Evolutionary conservation across 2,113 vertebrate species (phyloP), one percentile per base, ranked within the genome.

Genomic region (Micromys minutus): DNA sequence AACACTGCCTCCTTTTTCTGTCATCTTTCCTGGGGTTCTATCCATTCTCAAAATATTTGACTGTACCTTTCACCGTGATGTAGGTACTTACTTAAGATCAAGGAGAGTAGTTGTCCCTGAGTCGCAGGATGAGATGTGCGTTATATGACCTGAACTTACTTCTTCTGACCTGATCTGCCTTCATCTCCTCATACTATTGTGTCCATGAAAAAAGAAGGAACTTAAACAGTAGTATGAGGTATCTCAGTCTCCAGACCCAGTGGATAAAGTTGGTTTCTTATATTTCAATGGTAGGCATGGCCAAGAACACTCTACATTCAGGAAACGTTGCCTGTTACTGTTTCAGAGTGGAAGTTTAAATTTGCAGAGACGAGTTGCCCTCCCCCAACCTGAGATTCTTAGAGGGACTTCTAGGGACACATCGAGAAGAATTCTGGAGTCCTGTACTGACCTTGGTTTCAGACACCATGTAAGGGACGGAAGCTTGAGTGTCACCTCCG

Each of bases 81-180:
- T 81, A 93, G 69, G 59, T 76, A 34, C 95, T 96, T 96, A 86
- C 89, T 93, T 88, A 86, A 91, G 77, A 94, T 80, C 77, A 95
- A 89, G 96, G 89, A 87, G 36, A 89, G 12, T 71, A 63, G 81
- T 93, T 94, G 90, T 84, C 57, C 91, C 85, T 90, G 77, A 96
- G 59, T 95, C 7, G n/a, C 96, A 31, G 24, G 86, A 10, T 87
- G 74, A 93, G 57, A 65, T 95, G 74, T 80, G 42, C 61, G 95
- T 95, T 93, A 87, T 91, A 26, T 87, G 31, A 84, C 94, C 94
- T 89, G 52, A 71, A 50, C 36, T 84, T 91, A 76, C 36, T 89
- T 21, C 61, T 83, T 57, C 80, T 79, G 17, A 74, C 79, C 10
- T 50, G 26, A 31, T 45, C 87, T 87, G 42, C 21, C 22, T 36